Base-by-base conservation (phyloP, 2,113 vertebrate genomes). In the Chionis minor region DNA sequence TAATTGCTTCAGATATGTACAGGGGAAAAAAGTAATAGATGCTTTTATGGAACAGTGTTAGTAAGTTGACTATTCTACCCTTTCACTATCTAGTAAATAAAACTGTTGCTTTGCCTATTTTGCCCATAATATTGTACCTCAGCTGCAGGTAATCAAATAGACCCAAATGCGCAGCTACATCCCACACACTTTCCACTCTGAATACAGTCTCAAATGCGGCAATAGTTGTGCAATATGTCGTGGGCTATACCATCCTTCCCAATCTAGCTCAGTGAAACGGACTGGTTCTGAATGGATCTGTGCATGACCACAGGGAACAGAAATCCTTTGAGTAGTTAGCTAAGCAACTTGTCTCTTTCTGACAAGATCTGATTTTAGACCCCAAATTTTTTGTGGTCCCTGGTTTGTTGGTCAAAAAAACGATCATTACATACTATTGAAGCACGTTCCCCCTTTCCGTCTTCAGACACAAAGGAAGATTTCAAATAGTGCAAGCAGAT, bases 151-250 rank as follows among this genome's bases (percentile, higher is more conserved):
- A 59, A 51, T 51, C 49, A 51, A 67, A 58, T 2, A 27, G 20
- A 74, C 38, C 47, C 7, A 81, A 21, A 42, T 3, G 17, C 21
- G 44, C 45, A 86, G 51, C 28, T 40, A 12, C 24, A 67, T 49
- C 42, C 26, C 51, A 38, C 47, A 21, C 5, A 13, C 26, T 12
- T 35, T 16, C 38, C n/a, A 9, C 30, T 51, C 23, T 23, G 20
- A 38, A 38, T 7, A 15, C 20, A n/a, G n/a, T 20, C 32, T 49
- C 13, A 42, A 58, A 4, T 4, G 67, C 51, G 35, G 26, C 72
- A 0, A 1, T 33, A 42, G 9, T 3, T 56, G 8, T 38, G 18
- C 21, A n/a, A 2, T 27, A 2, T 8, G 2, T 12, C 4, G 4
- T 3, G 12, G 17, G 10, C 71, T 62, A 16, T 5, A 3, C 4